Evolutionary conservation across 2,113 vertebrate genomes (phyloP).

Genomic region (Syngnathus floridae): DNA sequence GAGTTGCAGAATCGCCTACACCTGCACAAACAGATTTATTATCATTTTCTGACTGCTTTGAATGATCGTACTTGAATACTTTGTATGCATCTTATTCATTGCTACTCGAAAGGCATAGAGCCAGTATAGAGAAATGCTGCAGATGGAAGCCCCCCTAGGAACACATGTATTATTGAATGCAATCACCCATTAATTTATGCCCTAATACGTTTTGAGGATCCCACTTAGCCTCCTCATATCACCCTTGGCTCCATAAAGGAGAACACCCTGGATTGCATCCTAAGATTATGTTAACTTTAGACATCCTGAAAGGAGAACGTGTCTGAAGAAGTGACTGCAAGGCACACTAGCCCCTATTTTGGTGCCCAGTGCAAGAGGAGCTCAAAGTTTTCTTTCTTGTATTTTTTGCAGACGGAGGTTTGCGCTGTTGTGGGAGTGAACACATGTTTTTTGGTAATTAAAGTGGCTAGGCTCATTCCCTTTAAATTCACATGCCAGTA

Average conservation of each 20-base stretch:
- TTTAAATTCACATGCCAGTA: too few relatives aligned
- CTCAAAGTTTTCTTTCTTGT: too few relatives aligned
- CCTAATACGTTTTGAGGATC: not conserved
- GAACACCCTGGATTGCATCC: slow-evolving; percentile 18
- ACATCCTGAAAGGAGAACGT: slow-evolving; percentile 33
- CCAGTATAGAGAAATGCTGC: not conserved
- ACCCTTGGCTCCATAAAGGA: not conserved
- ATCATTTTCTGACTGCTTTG: not conserved
- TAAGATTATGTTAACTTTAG: slow-evolving; percentile 45
- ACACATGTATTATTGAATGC: not conserved
- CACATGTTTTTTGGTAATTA: too few relatives aligned
- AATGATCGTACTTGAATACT: not conserved
- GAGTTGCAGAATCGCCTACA: not conserved
- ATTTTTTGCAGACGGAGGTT: too few relatives aligned
- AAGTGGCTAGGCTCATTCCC: too few relatives aligned
- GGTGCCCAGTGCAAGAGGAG: too few relatives aligned
- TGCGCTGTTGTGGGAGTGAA: too few relatives aligned
- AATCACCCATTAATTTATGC: not conserved
- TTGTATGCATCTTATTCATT: not conserved
- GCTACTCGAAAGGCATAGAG: not conserved
- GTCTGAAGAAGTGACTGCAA: slow-evolving; percentile 32
- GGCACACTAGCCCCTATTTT: slow-evolving; percentile 9
- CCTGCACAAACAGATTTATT: not conserved
- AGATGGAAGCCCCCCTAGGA: not conserved
- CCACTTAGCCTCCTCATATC: not conserved